A percentile compares a stretch with the other conserved stretches of the same genome.
phyloP scores from a whole-genome alignment of 2,113 vertebrate species.

The Ceuthmochares aereus region DNA sequence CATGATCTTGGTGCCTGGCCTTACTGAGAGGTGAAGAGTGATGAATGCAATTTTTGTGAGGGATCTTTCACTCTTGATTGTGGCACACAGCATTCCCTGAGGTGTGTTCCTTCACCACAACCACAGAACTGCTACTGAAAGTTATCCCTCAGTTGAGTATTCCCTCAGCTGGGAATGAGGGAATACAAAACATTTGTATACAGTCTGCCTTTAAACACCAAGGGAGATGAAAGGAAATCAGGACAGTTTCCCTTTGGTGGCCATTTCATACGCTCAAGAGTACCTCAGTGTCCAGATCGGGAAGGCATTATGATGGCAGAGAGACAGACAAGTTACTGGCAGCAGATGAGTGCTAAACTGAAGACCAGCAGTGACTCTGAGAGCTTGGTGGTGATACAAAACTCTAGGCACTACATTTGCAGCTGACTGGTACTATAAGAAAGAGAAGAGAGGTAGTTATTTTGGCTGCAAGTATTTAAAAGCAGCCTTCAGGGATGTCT shows the following conservation, averaged over 20 bases:
- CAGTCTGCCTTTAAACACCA: slow-evolving; percentile 9
- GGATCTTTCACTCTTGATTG: not conserved
- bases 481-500: not conserved
- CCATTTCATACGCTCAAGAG: not conserved
- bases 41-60: slow-evolving; percentile 6
- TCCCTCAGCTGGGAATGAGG: not conserved
- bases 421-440: not conserved
- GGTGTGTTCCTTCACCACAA: not conserved
- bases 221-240: slow-evolving; percentile 17
- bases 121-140: not conserved
- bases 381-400: not conserved
- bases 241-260: not conserved
- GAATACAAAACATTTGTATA: not conserved
- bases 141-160: not conserved
- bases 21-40: slow-evolving; percentile 11
- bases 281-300: not conserved
- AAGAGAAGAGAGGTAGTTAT: slow-evolving; percentile 9
- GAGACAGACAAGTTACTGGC: not conserved
- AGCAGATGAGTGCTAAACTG: not conserved
- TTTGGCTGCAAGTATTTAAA: not conserved
- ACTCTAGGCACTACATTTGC: not conserved
- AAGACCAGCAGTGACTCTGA: not conserved
- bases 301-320: not conserved
- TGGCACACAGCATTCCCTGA: not conserved
- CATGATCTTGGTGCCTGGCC: not conserved